Conservation (phyloP, 1,140 invertebrate genomes). For the Pachypeltis micranthus region DNA sequence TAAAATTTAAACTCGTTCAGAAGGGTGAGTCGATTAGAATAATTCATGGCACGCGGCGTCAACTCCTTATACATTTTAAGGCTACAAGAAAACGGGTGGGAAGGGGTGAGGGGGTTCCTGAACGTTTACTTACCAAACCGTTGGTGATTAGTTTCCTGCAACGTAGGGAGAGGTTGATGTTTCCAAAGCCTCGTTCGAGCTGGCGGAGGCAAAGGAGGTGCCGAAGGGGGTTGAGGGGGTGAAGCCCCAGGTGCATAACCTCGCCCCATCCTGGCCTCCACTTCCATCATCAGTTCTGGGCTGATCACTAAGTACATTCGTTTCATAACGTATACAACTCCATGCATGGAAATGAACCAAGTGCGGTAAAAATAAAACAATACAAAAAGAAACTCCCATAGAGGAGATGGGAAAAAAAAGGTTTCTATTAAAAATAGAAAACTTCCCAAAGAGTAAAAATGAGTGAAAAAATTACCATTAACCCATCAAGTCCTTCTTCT, state of each 20-base stretch:
- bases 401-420: no score
- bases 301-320: constrained; percentile 53
- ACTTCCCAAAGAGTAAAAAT: no score
- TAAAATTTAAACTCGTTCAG: no score
- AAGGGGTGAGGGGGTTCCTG: no score
- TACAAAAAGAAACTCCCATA: no score
- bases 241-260: constrained; percentile 41
- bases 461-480: no score
- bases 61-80: no score
- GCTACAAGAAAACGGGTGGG: no score
- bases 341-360: constrained; percentile 14
- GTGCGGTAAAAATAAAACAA: constrained; percentile 28
- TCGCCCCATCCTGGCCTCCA: constrained; percentile 77
- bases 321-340: constrained; percentile 6
- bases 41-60: no score
- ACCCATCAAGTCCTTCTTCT: no score
- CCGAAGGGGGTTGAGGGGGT: constrained; percentile 46
- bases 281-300: constrained; percentile 72
- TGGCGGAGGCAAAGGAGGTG: constrained; percentile 34
- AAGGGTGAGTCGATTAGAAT: no score
- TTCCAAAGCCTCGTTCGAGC: constrained; percentile 28
- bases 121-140: constrained; percentile 17
- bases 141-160: constrained; percentile 37
- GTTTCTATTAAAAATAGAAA: no score
- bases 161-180: constrained; percentile 39